Conservation (phyloP, 1,140 invertebrate species). For the Neuroterus valhalla region DNA sequence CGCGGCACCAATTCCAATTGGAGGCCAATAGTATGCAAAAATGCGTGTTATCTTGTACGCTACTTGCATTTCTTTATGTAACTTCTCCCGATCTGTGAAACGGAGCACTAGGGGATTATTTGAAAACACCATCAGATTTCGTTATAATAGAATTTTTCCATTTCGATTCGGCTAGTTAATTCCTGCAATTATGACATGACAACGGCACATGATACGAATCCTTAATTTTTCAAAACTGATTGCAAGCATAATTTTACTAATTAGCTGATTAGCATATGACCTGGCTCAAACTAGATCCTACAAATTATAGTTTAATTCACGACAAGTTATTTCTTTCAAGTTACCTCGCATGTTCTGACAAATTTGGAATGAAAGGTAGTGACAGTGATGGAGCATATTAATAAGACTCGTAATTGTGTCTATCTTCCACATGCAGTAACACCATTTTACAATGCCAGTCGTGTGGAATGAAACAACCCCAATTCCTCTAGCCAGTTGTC, state of each 20-base stretch:
- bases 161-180: too few relatives aligned
- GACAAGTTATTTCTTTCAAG: too few relatives aligned
- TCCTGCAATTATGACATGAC: too few relatives aligned
- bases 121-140: too few relatives aligned
- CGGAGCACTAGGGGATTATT: too few relatives aligned
- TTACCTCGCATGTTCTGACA: slow-evolving; percentile 45
- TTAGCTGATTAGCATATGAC: too few relatives aligned
- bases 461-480: slow-evolving; percentile 44
- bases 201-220: too few relatives aligned
- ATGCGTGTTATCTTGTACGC: not conserved
- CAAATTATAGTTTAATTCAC: too few relatives aligned
- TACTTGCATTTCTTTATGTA: slow-evolving; percentile 30
- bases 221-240: slow-evolving; percentile 19
- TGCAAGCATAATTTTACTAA: too few relatives aligned
- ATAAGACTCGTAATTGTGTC: slow-evolving; percentile 39
- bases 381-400: slow-evolving; percentile 46
- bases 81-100: slow-evolving; percentile 3
- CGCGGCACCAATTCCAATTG: slow-evolving; percentile 41
- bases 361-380: slow-evolving; percentile 44
- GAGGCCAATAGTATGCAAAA: slow-evolving; percentile 40
- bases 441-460: slow-evolving; percentile 51
- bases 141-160: too few relatives aligned
- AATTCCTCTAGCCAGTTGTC: slow-evolving; percentile 39
- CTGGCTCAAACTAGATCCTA: too few relatives aligned
- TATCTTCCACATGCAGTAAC: slow-evolving; percentile 42